Evolutionary conservation across 1,140 invertebrate species (phyloP).

Genomic region (Zophobas morio): DNA sequence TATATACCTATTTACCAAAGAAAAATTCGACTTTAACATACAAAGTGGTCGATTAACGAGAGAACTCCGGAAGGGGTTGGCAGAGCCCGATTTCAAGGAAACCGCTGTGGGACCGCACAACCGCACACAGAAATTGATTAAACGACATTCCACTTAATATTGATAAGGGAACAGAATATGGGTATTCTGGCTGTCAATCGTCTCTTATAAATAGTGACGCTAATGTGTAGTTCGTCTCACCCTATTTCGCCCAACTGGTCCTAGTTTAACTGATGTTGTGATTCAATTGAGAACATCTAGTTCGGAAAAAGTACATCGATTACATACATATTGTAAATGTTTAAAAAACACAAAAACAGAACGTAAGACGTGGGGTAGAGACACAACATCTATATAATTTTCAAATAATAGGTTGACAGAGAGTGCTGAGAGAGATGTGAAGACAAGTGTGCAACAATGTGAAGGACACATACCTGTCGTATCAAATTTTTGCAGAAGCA

Average conservation of each 20-base stretch:
- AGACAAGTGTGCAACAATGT: slow-evolving; percentile 3
- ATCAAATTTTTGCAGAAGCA: not conserved
- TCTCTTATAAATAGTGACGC: slow-evolving; percentile 3
- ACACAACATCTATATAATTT: no score
- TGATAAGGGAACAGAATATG: slow-evolving; percentile 18
- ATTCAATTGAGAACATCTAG: not conserved
- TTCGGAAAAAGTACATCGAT: no score
- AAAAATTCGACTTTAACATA: not conserved
- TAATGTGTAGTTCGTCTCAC: no score
- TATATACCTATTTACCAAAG: slow-evolving; percentile 1
- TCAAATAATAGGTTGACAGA: not conserved
- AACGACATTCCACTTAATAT: slow-evolving; percentile 25
- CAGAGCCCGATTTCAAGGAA: slow-evolving; percentile 4
- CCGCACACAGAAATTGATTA: slow-evolving; percentile 28
- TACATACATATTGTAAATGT: no score
- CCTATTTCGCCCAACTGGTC: not conserved
- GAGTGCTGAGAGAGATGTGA: slow-evolving; percentile 1
- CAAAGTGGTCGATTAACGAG: not conserved
- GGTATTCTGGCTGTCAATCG: slow-evolving; percentile 7
- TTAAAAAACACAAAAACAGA: no score
- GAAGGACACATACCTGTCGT: slow-evolving; percentile 17
- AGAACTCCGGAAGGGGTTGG: slow-evolving; percentile 11
- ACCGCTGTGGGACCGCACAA: slow-evolving; percentile 3
- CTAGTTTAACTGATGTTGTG: not conserved
- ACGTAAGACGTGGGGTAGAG: no score